Evolutionary conservation across 2,888 invertebrate species (phyloP).

Genomic region (Eupithecia pulchellata): DNA sequence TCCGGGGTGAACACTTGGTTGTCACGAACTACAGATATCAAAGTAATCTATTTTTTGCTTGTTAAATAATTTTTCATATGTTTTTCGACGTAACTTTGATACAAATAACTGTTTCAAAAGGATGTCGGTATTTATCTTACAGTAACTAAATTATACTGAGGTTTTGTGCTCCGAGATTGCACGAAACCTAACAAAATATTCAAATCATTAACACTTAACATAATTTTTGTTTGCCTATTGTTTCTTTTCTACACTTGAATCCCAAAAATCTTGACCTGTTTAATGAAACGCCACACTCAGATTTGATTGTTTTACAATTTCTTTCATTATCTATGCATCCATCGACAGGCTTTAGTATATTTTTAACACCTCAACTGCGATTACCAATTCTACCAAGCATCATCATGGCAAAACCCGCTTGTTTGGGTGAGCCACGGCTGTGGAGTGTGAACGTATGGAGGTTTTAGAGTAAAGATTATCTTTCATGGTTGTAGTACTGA

Average conservation of each 20-base stretch:
- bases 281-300: background rate
- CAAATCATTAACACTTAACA: background rate
- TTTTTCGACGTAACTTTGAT: background rate
- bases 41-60: background rate
- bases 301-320: background rate
- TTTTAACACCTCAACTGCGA: too few species aligned
- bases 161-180: constrained; percentile 39
- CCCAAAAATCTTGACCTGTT: background rate
- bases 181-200: background rate
- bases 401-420: too few species aligned
- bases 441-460: too few species aligned
- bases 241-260: background rate
- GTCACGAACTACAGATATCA: background rate
- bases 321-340: too few species aligned
- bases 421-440: too few species aligned
- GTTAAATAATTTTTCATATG: background rate
- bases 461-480: too few species aligned
- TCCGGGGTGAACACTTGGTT: background rate
- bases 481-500: too few species aligned
- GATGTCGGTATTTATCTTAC: background rate
- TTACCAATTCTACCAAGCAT: too few species aligned
- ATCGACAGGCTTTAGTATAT: too few species aligned
- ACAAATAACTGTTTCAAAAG: background rate
- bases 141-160: constrained; percentile 12
- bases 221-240: background rate